A percentile compares a stretch with the other conserved stretches of the same genome.
These are phyloP conservation scores for Diachasma alloeum DNA, from an alignment of 1,140 invertebrate genomes.

Conservation along the genomic window DNA sequence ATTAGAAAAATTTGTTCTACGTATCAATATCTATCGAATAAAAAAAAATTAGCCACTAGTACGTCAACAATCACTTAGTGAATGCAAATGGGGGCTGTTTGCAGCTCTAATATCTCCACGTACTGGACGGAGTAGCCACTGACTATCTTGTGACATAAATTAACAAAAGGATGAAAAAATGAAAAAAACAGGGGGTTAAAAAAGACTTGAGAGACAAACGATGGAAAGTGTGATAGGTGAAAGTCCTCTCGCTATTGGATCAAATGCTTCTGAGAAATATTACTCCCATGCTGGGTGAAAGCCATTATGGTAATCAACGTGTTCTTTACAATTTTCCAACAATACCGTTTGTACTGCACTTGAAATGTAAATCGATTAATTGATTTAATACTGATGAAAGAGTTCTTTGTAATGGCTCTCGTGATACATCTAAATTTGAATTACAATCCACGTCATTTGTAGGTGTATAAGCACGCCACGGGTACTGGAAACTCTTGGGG, in stretches of 20 bases:
- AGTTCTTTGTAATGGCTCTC: not conserved
- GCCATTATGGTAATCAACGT: not conserved
- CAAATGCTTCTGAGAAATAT: conserved; percentile 22
- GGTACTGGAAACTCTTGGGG: not conserved
- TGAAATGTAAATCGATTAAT: conserved; percentile 3
- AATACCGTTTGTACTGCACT: not conserved
- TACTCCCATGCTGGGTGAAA: not conserved
- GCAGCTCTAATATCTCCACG: not conserved
- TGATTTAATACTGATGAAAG: not conserved
- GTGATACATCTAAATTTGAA: not conserved
- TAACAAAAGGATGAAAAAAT: not conserved
- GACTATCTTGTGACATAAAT: not conserved
- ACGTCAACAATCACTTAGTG: too few species aligned
- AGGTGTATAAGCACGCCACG: not conserved
- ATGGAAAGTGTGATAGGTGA: conserved; percentile 26
- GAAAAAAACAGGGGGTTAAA: not conserved
- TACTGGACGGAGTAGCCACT: not conserved
- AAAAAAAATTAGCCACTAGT: too few species aligned
- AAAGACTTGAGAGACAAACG: not conserved
- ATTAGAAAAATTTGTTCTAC: too few species aligned
- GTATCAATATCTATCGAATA: too few species aligned
- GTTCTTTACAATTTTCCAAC: not conserved
- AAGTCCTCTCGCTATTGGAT: conserved; percentile 5
- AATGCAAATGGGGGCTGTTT: too few species aligned
- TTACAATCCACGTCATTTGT: not conserved